These are phyloP conservation scores for Hypselothyrea guttata DNA, from an alignment of 2,888 invertebrate species.

Conservation along the genomic window DNA sequence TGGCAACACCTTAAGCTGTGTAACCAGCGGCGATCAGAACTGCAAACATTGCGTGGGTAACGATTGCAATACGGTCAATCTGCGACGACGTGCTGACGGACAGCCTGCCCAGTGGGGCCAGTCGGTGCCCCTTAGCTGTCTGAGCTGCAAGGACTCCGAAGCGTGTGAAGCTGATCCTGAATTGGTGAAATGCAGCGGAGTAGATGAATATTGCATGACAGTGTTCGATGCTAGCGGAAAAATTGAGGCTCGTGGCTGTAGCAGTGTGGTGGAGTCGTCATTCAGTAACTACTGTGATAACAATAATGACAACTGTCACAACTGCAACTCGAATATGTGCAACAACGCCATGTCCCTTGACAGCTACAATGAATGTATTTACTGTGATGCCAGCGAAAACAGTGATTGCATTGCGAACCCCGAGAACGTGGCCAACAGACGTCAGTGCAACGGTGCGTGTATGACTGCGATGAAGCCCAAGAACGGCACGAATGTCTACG, in stretches of 20 bases:
- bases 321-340: slow-evolving; percentile 78
- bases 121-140: slow-evolving; percentile 69
- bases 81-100: slow-evolving; percentile 65
- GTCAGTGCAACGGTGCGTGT: slow-evolving; percentile 72
- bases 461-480: slow-evolving; percentile 65
- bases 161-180: too few species aligned
- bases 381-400: slow-evolving; percentile 61
- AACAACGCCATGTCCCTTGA: slow-evolving; percentile 57
- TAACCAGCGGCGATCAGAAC: slow-evolving; percentile 9
- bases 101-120: slow-evolving; percentile 78
- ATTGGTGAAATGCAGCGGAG: slow-evolving; percentile 21
- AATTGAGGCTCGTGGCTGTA: slow-evolving; percentile 73
- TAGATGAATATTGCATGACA: slow-evolving; percentile 72
- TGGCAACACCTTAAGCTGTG: slow-evolving; percentile 57
- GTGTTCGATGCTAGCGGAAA: slow-evolving; percentile 61
- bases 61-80: slow-evolving; percentile 68
- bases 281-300: slow-evolving; percentile 66
- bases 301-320: slow-evolving; percentile 60
- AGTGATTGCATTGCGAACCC: slow-evolving; percentile 55
- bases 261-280: slow-evolving; percentile 57
- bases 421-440: slow-evolving; percentile 39
- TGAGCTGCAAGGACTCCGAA: slow-evolving; percentile 58
- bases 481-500: slow-evolving; percentile 34
- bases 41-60: slow-evolving; percentile 64
- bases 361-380: slow-evolving; percentile 70